Percentiles rank a stretch among this genome's conserved stretches.
Evolutionary conservation across 2,113 vertebrate species (phyloP).

Genomic region (Silurus glanis): DNA sequence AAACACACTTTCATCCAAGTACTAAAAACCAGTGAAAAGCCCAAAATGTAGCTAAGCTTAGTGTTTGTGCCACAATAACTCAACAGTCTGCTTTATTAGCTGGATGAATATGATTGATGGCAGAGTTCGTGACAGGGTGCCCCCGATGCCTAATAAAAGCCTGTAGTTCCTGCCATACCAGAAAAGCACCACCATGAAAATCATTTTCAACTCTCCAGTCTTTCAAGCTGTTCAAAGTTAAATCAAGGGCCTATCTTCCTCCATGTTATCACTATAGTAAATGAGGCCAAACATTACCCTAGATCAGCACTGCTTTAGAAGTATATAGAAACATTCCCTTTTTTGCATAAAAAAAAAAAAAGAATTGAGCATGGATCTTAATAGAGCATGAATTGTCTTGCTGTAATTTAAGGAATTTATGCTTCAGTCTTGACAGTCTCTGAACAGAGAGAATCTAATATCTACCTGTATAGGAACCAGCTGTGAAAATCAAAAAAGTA

Average conservation of each 20-base stretch:
- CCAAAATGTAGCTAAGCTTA: background rate
- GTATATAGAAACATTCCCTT: background rate
- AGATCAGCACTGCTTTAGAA: background rate
- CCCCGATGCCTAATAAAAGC: constrained; percentile 1
- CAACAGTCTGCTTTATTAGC: background rate
- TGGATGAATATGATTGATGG: constrained; percentile 11
- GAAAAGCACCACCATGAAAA: background rate
- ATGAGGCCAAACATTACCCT: background rate
- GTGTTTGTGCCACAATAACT: background rate
- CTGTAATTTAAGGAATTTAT: background rate
- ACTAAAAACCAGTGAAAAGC: background rate
- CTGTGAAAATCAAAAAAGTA: background rate
- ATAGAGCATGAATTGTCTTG: background rate
- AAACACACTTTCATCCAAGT: background rate
- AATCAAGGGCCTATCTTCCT: background rate
- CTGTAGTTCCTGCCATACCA: background rate
- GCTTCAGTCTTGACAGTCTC: background rate
- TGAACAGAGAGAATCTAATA: background rate
- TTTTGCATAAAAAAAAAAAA: background rate
- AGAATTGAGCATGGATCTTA: background rate
- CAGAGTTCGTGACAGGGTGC: background rate
- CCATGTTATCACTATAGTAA: background rate
- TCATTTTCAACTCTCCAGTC: constrained; percentile 9
- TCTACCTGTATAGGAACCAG: background rate
- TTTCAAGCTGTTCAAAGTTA: background rate